phyloP scores from a whole-genome alignment of 2,113 vertebrate genomes.

The Mandrillus leucophaeus region DNA sequence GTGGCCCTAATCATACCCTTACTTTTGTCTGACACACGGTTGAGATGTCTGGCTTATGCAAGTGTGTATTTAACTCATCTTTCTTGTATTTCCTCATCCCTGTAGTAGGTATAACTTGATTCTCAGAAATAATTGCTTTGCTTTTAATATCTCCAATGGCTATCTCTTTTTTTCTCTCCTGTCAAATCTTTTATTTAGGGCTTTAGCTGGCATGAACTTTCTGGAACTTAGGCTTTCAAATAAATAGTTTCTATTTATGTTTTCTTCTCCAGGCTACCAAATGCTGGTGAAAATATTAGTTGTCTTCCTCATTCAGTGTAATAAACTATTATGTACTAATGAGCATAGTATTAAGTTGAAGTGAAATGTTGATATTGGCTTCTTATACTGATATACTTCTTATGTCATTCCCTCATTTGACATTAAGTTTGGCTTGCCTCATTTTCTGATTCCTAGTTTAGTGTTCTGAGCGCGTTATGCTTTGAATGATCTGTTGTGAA shows the following conservation, averaged over 20 bases:
- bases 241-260: conserved; percentile 21
- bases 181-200: neutral
- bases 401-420: neutral
- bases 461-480: neutral
- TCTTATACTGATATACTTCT: conserved; percentile 7
- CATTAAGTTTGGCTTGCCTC: neutral
- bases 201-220: conserved; percentile 12
- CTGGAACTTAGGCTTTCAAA: conserved; percentile 35
- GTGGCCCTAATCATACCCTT: neutral
- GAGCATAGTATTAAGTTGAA: neutral
- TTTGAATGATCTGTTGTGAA: conserved; percentile 34
- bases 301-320: neutral
- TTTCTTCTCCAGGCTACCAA: conserved; percentile 19
- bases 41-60: conserved; percentile 16
- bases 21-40: neutral
- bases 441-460: conserved; percentile 11
- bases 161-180: neutral
- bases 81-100: neutral
- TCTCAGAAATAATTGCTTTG: conserved; percentile 23
- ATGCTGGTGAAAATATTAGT: conserved; percentile 34
- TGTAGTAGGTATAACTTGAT: conserved; percentile 26
- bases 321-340: neutral
- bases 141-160: neutral
- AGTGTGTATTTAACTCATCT: neutral
- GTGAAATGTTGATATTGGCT: neutral